Evolutionary conservation across 2,888 invertebrate species (phyloP).

Genomic region (Agonopterix subpropinquella): DNA sequence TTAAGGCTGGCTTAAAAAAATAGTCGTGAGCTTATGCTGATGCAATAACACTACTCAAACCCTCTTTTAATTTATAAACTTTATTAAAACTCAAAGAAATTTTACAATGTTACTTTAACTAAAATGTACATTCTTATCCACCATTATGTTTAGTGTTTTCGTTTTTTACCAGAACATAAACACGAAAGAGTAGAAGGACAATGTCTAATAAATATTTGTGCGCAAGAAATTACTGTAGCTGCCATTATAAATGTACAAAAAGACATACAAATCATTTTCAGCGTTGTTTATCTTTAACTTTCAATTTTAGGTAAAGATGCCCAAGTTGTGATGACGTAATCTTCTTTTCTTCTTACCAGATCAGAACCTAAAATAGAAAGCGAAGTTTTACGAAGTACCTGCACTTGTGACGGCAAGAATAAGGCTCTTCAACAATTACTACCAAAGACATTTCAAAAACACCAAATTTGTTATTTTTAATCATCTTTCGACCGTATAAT

Average conservation of each 20-base stretch:
- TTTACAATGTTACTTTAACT: too few relatives aligned
- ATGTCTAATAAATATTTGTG: conserved; percentile 20
- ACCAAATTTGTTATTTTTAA: background rate
- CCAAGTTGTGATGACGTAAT: conserved; percentile 2
- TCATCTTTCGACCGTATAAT: background rate
- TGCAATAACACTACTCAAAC: too few relatives aligned
- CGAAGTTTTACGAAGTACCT: conserved; percentile 45
- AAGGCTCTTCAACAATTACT: conserved; percentile 50
- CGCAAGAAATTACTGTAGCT: conserved; percentile 31
- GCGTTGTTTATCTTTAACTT: background rate
- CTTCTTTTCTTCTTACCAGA: conserved; percentile 21
- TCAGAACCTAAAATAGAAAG: conserved; percentile 35
- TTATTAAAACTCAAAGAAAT: too few relatives aligned
- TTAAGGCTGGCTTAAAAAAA: too few relatives aligned
- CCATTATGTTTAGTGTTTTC: conserved; percentile 20
- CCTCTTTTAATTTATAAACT: too few relatives aligned
- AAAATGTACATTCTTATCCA: conserved; percentile 20
- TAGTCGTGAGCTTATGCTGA: too few relatives aligned
- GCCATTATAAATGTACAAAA: conserved; percentile 30
- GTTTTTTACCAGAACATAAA: conserved; percentile 17
- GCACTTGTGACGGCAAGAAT: conserved; percentile 3
- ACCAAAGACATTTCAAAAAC: conserved; percentile 19
- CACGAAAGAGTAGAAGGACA: conserved; percentile 17
- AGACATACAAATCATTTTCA: conserved; percentile 40
- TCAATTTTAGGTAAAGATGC: too few relatives aligned